Base-by-base conservation (phyloP, 2,113 vertebrate species). In the Pimephales promelas region DNA sequence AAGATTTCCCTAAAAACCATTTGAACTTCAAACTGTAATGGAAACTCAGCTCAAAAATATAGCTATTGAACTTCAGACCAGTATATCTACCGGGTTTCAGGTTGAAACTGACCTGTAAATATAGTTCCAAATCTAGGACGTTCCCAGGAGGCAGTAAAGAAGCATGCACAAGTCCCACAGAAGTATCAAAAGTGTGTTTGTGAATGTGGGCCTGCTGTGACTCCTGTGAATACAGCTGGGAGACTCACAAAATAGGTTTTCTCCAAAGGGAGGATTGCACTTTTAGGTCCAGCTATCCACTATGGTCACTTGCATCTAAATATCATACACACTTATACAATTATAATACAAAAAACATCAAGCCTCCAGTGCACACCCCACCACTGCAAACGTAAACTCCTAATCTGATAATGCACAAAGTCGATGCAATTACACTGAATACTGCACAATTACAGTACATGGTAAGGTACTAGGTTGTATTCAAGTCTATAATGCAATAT, bases 261-360 rank as follows among this genome's bases (percentile, higher is more conserved):
- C 24, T 71, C 83, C 77, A 81, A 77, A 77, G 45, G 83, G 76
- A 81, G 62, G 77, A 79, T 56, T 87, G 81, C 83, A 85, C 82
- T 73, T 83, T 62, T 47, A 73, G 62, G 49, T 83, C 61, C 59
- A 87, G 70, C 83, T 70, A 70, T 75, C 61, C 71, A 81, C 28
- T 76, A 73, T 71, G 81, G 52, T 72, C 28, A 79, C 47, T 74
- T 74, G 68, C 47, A n/a, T 83, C 61, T 77, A 77, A 36, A 83
- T 79, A 66, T 43, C 66, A 57, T 62, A 83, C 62, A 79, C 70
- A 80, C 79, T 64, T 64, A 26, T 79, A 79, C 62, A 70, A 81
- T 71, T 71, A 81, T 28, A 10, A 24, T 81, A 70, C 28, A 83
- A 84, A 79, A 72, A 79, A 57, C 75, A 34, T 59, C 68, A 79